Base-by-base conservation (phyloP, 2,797 vertebrate species). In the Rhinoraja longicauda region DNA sequence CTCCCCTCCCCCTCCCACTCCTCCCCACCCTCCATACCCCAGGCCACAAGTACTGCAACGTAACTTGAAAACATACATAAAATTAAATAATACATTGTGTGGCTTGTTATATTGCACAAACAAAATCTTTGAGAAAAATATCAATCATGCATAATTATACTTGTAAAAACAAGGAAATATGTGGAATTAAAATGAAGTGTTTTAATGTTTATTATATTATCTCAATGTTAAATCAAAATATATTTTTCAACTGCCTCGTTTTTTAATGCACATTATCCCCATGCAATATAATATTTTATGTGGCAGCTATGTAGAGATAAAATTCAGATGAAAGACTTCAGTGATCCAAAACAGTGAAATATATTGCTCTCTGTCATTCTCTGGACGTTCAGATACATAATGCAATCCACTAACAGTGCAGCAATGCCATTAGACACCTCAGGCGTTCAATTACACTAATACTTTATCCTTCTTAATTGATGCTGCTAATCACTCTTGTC, bases 381-480 rank as follows among this genome's bases (percentile, higher is more conserved):
- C 94, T 94, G 94, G 95, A 94, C 94, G 94, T 93, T 94, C 73
- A 93, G 95, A 94, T 94, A 94, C 78, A 94, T 94, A 95, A 93
- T 94, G 93, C 90, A 95, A 96, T 96, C 95, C 94, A 95, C 96
- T 96, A 95, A 93, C 93, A 94, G 94, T 93, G 88, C 95, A 95
- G 95, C 94, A 95, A 95, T 94, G 94, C 97, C 96, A 97, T 96
- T 97, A 96, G 95, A 95, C 93, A 96, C 91, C 94, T 96, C 91
- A 75, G 95, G 94, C 95, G 95, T 96, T 96, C 96, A 95, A 94
- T 96, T 96, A 96, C 94, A 93, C 96, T 95, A 95, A 96, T 96
- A 96, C 95, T 96, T 96, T 96, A 96, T 96, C 96, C 95, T 93
- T 95, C 94, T 96, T 96, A 96, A 96, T 96, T 97, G 96, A 96